Evolutionary conservation across 2,888 invertebrate genomes (phyloP).

Genomic region (Acrobeloides nanus): DNA sequence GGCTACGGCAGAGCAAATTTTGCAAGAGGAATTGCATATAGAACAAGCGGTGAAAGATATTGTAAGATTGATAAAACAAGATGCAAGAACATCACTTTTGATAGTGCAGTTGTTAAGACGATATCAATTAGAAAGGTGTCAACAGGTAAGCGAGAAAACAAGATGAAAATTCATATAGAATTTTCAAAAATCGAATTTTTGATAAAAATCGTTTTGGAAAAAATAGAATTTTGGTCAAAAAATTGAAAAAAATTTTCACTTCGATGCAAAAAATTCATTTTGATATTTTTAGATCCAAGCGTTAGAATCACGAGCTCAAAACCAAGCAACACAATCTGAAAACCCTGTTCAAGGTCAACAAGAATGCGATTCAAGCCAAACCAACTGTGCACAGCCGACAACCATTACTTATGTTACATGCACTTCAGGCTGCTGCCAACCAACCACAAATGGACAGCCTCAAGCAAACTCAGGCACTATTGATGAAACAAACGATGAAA

Average conservation of each 20-base stretch:
- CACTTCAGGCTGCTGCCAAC: background rate
- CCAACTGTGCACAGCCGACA: background rate
- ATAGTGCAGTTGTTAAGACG: slow-evolving; percentile 46
- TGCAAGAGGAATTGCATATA: slow-evolving; percentile 42
- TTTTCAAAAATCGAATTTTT: background rate
- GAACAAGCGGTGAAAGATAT: slow-evolving; percentile 48
- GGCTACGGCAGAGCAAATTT: slow-evolving; percentile 28
- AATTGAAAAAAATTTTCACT: too few relatives aligned
- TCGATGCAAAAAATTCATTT: too few relatives aligned
- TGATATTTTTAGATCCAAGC: too few relatives aligned
- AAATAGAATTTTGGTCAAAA: too few relatives aligned
- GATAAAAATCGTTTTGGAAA: background rate
- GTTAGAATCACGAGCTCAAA: slow-evolving; percentile 5
- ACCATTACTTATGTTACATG: background rate
- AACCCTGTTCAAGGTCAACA: background rate
- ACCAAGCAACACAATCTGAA: background rate
- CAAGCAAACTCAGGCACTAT: slow-evolving; percentile 8
- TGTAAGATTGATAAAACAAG: slow-evolving; percentile 37
- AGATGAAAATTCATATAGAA: slow-evolving; percentile 3
- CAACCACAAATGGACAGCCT: background rate
- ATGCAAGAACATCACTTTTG: slow-evolving; percentile 43
- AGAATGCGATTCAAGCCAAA: background rate
- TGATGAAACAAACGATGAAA: slow-evolving; percentile 17
- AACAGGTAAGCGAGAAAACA: slow-evolving; percentile 11
- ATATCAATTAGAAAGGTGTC: slow-evolving; percentile 36